Conservation (phyloP, 2,113 vertebrate genomes). For the Leucosticte australis region DNA sequence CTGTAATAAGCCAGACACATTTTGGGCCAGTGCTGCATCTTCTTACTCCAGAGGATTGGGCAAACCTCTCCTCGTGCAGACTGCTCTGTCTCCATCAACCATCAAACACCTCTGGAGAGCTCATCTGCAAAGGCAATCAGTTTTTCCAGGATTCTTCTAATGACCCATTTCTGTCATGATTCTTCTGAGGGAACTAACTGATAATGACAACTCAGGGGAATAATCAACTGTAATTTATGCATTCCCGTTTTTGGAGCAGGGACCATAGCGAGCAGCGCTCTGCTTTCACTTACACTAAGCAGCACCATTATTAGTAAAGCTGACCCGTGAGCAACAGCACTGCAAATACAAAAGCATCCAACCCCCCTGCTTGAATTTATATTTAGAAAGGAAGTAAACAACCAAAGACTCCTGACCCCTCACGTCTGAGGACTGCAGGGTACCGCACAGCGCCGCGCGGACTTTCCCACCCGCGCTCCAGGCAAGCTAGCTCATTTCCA, state of each 20-base stretch:
- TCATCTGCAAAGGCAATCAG: constrained; percentile 55
- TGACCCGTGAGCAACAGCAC: background rate
- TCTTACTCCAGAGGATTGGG: background rate
- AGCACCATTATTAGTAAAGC: background rate
- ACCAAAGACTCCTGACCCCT: background rate
- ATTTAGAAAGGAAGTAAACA: constrained; percentile 48
- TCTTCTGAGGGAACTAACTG: constrained; percentile 34
- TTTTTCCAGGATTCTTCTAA: constrained; percentile 26
- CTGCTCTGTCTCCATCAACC: background rate
- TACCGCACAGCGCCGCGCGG: background rate
- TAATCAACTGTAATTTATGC: constrained; percentile 50
- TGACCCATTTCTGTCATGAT: constrained; percentile 63
- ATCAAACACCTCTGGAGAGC: constrained; percentile 22
- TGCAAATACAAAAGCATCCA: background rate
- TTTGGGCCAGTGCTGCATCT: background rate
- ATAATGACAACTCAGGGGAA: constrained; percentile 55
- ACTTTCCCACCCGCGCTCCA: background rate
- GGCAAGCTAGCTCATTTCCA: constrained; percentile 24
- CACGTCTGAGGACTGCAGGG: background rate
- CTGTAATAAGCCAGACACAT: background rate
- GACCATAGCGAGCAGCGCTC: background rate
- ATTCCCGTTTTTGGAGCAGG: background rate
- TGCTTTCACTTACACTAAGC: background rate
- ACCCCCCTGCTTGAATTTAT: background rate
- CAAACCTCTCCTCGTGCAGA: background rate